phyloP scores from a whole-genome alignment of 2,797 vertebrate genomes.

The Tenualosa ilisha region DNA sequence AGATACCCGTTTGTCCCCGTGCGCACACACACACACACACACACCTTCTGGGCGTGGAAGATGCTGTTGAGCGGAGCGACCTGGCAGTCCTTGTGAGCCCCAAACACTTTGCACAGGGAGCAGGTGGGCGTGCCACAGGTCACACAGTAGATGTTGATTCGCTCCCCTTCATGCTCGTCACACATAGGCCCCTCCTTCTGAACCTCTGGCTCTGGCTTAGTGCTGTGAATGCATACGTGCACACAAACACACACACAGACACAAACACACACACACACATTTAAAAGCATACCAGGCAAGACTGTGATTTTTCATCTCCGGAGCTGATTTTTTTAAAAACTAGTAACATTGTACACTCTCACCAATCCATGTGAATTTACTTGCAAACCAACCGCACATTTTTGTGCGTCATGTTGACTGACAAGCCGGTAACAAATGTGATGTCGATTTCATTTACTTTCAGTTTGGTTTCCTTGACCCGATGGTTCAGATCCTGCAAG shows the following conservation, averaged over 20 bases:
- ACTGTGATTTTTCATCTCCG: no score
- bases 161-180: conserved; percentile 87
- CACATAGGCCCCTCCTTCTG: conserved; percentile 86
- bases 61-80: conserved; percentile 86
- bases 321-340: no score
- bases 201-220: conserved; percentile 68
- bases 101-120: conserved; percentile 94
- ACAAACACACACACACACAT: no score
- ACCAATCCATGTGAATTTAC: neutral
- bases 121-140: conserved; percentile 89
- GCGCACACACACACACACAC: neutral
- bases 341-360: neutral
- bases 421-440: no score
- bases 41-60: conserved; percentile 88
- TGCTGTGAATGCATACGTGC: conserved; percentile 43
- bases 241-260: neutral
- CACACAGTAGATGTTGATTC: conserved; percentile 94
- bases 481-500: no score
- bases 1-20: no score
- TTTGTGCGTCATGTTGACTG: no score
- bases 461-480: no score
- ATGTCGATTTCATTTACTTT: no score
- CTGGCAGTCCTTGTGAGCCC: conserved; percentile 88
- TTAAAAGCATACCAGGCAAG: no score
- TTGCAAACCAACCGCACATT: no score